Conservation (phyloP, 2,888 invertebrate species). For the Ormyrus labotus region DNA sequence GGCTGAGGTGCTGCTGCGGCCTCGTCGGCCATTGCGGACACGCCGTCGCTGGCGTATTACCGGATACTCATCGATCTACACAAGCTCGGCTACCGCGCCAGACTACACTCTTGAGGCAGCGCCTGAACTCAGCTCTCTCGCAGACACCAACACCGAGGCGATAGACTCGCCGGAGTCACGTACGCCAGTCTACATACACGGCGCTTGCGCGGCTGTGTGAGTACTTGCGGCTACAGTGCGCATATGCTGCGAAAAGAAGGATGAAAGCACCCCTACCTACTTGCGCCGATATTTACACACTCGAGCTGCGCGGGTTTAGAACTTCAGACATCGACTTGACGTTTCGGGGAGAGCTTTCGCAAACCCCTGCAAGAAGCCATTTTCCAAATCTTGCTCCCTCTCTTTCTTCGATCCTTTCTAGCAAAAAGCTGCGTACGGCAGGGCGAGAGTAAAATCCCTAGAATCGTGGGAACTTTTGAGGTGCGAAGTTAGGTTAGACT, state of each 20-base stretch:
- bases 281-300: background rate
- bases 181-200: background rate
- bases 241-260: no score
- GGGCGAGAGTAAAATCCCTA: constrained; percentile 6
- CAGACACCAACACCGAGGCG: no score
- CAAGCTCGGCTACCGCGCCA: constrained; percentile 22
- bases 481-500: constrained; percentile 2
- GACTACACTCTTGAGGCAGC: background rate
- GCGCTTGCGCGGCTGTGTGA: background rate
- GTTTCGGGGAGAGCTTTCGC: background rate
- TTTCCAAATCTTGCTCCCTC: constrained; percentile 1
- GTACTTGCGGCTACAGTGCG: background rate
- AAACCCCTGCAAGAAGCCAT: constrained; percentile 30
- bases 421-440: background rate
- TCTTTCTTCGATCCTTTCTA: background rate
- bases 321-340: background rate
- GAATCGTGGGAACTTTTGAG: constrained; percentile 9
- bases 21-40: constrained; percentile 73
- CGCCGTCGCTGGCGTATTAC: constrained; percentile 72
- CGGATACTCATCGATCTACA: constrained; percentile 64
- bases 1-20: constrained; percentile 60
- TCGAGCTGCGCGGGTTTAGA: background rate
- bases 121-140: no score
- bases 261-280: background rate
- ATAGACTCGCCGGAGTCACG: background rate